Conservation (phyloP, 2,797 vertebrate genomes). For the Hipposideros larvatus region DNA sequence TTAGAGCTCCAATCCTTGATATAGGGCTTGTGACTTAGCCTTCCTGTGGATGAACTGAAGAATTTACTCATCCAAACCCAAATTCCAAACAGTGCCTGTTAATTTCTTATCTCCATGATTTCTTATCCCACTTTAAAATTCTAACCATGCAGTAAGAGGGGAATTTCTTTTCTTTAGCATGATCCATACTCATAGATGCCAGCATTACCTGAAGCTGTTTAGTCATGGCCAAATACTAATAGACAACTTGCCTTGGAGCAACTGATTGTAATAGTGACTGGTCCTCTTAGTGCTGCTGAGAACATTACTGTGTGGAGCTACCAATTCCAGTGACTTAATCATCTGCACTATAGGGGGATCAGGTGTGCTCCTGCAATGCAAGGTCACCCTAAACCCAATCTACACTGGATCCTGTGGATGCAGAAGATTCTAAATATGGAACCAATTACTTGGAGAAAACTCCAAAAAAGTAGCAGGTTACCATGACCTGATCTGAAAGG, state of each 20-base stretch:
- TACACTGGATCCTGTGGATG: neutral
- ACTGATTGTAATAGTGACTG: neutral
- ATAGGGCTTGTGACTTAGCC: neutral
- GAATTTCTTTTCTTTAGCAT: neutral
- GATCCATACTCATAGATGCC: neutral
- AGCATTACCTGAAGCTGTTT: neutral
- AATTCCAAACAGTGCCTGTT: neutral
- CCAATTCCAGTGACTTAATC: neutral
- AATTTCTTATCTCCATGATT: conserved; percentile 13
- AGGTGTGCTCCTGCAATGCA: neutral
- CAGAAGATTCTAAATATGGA: neutral
- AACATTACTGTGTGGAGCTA: neutral
- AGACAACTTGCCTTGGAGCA: neutral
- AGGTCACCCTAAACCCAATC: neutral
- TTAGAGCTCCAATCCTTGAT: neutral
- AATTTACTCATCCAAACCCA: neutral
- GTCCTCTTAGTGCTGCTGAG: neutral
- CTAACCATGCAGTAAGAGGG: neutral
- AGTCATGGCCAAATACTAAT: neutral
- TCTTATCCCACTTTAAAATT: conserved; percentile 12
- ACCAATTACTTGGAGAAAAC: neutral
- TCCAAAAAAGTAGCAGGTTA: neutral
- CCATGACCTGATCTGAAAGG: neutral
- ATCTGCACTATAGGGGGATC: neutral
- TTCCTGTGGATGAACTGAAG: neutral